Conservation (phyloP, 2,888 invertebrate species). For the Blera fallax region DNA sequence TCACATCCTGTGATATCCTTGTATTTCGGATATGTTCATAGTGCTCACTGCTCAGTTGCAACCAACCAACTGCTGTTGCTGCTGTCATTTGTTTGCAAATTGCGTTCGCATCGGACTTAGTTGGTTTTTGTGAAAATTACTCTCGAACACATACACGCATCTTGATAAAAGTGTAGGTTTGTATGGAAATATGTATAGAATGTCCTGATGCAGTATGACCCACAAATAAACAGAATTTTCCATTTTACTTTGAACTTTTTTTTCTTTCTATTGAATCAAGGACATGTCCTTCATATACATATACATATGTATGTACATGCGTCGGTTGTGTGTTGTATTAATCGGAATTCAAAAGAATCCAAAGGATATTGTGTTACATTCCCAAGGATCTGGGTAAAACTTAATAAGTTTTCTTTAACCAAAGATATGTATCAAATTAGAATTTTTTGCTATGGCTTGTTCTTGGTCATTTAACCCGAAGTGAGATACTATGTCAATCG, state of each 20-base stretch:
- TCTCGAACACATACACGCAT: neutral
- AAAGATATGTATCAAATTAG: constrained; percentile 9
- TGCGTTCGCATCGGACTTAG: constrained; percentile 59
- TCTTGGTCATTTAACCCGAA: neutral
- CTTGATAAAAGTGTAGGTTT: neutral
- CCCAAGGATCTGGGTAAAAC: constrained; percentile 38
- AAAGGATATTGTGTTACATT: constrained; percentile 57
- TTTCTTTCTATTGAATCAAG: constrained; percentile 38
- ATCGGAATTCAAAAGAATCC: constrained; percentile 47
- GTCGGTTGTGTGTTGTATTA: constrained; percentile 20
- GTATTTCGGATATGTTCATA: constrained; percentile 54
- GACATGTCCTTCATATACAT: no score
- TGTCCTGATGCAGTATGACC: constrained; percentile 58
- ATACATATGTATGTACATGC: neutral
- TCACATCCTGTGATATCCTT: constrained; percentile 44
- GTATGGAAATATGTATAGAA: constrained; percentile 7
- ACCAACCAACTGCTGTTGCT: constrained; percentile 45
- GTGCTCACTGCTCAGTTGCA: neutral
- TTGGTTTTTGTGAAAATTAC: constrained; percentile 26
- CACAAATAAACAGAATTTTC: constrained; percentile 57
- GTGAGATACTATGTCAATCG: neutral
- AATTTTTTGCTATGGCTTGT: neutral
- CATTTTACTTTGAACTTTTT: constrained; percentile 1
- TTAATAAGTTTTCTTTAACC: constrained; percentile 46
- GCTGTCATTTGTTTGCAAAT: constrained; percentile 65